Conservation (phyloP, 2,113 vertebrate genomes). For the Gambusia affinis region DNA sequence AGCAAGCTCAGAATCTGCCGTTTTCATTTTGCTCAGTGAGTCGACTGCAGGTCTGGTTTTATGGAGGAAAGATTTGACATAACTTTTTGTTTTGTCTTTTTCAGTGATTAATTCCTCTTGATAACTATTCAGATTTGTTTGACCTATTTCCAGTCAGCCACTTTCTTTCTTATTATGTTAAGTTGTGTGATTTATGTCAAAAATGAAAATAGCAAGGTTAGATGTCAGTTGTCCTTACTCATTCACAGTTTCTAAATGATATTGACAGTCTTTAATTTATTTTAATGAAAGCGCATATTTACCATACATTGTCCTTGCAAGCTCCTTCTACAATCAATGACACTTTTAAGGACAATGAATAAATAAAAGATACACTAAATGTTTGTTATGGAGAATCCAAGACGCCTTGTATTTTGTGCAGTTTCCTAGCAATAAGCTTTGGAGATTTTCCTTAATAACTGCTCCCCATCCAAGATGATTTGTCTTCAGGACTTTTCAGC, state of each 20-base stretch:
- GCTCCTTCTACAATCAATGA: neutral
- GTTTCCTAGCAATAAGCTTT: too few species aligned
- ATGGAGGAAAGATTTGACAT: neutral
- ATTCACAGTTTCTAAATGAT: neutral
- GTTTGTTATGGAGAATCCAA: too few species aligned
- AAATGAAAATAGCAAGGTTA: neutral
- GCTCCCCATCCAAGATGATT: too few species aligned
- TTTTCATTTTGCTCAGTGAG: conserved; percentile 1
- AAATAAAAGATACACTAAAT: too few species aligned
- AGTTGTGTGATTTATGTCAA: neutral
- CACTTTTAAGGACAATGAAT: too few species aligned
- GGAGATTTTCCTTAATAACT: too few species aligned
- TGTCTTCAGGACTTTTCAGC: too few species aligned
- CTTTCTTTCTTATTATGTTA: conserved; percentile 2
- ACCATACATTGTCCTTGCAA: neutral
- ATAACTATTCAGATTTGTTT: conserved; percentile 4
- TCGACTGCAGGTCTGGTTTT: neutral
- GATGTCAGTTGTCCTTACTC: neutral
- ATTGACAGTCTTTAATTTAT: neutral
- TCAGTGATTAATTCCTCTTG: neutral
- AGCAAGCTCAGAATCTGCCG: conserved; percentile 25
- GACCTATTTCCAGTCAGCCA: neutral
- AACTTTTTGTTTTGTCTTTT: conserved; percentile 1
- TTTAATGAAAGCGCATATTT: neutral
- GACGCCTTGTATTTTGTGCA: too few species aligned